phyloP scores from a whole-genome alignment of 1,140 invertebrate species.

The Bombus confusus region DNA sequence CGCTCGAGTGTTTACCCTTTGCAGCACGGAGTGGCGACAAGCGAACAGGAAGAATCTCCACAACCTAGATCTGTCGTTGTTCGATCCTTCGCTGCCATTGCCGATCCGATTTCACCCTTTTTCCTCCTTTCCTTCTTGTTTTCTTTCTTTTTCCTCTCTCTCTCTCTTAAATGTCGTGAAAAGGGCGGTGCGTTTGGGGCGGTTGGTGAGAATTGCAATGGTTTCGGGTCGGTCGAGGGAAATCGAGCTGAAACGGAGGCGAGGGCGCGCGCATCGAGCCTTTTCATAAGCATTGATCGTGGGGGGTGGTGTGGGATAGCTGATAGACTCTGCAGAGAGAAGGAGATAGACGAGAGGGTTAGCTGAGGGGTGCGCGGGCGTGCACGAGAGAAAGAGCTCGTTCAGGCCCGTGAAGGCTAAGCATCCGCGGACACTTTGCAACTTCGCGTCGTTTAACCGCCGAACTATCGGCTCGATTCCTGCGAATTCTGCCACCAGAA shows the following conservation, averaged over 20 bases:
- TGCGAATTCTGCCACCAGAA: not conserved
- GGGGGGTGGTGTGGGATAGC: conserved; percentile 57
- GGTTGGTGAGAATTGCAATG: not conserved
- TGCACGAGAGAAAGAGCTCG: conserved; percentile 52
- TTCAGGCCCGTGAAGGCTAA: conserved; percentile 57
- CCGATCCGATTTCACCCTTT: not conserved
- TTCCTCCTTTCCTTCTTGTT: too few relatives aligned
- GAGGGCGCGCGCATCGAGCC: conserved; percentile 78
- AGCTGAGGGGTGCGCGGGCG: conserved; percentile 34
- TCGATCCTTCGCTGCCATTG: not conserved
- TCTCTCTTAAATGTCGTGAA: too few relatives aligned
- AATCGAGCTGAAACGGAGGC: conserved; percentile 51
- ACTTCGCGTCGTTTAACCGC: conserved; percentile 25
- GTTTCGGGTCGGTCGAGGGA: conserved; percentile 11
- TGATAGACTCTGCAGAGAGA: conserved; percentile 63
- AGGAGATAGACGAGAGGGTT: conserved; percentile 61
- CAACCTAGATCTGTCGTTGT: not conserved
- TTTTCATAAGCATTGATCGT: conserved; percentile 81
- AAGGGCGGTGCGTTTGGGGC: too few relatives aligned
- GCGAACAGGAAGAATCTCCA: not conserved
- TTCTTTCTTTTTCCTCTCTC: too few relatives aligned
- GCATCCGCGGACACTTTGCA: conserved; percentile 27
- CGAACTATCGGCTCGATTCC: conserved; percentile 23
- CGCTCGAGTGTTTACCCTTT: conserved; percentile 35
- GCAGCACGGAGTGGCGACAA: not conserved